Percentiles rank a stretch among this genome's conserved stretches.
Conservation (phyloP, 2,797 vertebrate species). For the Eulemur coronatus region DNA sequence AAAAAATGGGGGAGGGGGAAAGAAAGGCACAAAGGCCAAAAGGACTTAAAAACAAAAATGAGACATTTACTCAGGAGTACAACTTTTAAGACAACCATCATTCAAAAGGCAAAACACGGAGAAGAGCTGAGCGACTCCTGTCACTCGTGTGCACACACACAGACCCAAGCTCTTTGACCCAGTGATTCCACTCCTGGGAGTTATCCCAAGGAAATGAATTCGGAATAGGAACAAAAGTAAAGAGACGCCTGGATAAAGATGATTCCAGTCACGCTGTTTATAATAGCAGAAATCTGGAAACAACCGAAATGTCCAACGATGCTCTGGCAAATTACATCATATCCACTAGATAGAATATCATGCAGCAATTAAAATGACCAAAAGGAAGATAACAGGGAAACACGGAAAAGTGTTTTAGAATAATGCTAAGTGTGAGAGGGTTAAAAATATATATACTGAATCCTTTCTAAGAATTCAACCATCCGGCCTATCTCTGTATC, state of each 20-base stretch:
- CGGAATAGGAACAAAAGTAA: constrained; percentile 60
- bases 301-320: constrained; percentile 35
- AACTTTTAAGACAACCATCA: not conserved
- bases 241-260: not conserved
- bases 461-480: not conserved
- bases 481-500: not conserved
- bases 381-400: not conserved
- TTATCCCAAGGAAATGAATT: constrained; percentile 61
- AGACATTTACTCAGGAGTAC: not conserved
- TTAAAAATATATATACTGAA: not conserved
- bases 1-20: too few species aligned
- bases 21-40: not conserved
- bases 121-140: not conserved
- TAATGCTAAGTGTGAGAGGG: not conserved
- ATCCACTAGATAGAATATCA: not conserved
- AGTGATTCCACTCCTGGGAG: constrained; percentile 39
- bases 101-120: not conserved
- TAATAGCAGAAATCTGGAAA: constrained; percentile 54
- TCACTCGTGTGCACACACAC: not conserved
- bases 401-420: not conserved
- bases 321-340: not conserved
- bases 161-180: constrained; percentile 10
- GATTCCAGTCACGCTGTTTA: constrained; percentile 18
- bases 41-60: not conserved
- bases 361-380: not conserved